These are phyloP conservation scores for Scrobipalpa costella DNA, from an alignment of 2,888 invertebrate species.

Conservation along the genomic window DNA sequence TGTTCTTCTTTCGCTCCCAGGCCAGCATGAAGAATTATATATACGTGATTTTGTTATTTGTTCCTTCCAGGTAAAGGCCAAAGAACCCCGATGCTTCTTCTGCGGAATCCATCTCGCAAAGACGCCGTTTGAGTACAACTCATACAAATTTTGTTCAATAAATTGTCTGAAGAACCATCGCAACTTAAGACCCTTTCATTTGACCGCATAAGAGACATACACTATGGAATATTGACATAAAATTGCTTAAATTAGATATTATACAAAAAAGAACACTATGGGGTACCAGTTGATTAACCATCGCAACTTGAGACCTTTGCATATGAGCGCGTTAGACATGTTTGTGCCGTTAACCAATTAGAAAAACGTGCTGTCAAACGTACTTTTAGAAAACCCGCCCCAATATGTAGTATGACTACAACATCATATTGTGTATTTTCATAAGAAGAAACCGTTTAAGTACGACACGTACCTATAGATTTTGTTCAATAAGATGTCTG, in stretches of 20 bases:
- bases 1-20: slow-evolving; percentile 70
- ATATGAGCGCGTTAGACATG: slow-evolving; percentile 62
- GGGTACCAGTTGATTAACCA: too few relatives aligned
- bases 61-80: slow-evolving; percentile 54
- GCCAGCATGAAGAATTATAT: slow-evolving; percentile 54
- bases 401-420: too few relatives aligned
- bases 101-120: slow-evolving; percentile 73
- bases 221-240: too few relatives aligned
- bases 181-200: slow-evolving; percentile 68
- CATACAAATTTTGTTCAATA: slow-evolving; percentile 83
- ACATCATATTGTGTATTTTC: too few relatives aligned
- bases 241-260: slow-evolving; percentile 85
- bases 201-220: slow-evolving; percentile 59
- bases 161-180: slow-evolving; percentile 83
- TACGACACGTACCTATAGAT: too few relatives aligned
- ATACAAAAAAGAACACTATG: too few relatives aligned
- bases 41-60: background rate
- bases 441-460: too few relatives aligned
- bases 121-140: slow-evolving; percentile 83
- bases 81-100: slow-evolving; percentile 63
- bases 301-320: slow-evolving; percentile 69
- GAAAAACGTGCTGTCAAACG: too few relatives aligned
- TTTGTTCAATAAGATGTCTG: too few relatives aligned
- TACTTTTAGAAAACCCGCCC: too few relatives aligned
- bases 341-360: too few relatives aligned